Percentiles rank a stretch among this genome's conserved stretches.
These are phyloP conservation scores for Trichogramma dendrolimi DNA, from an alignment of 2,888 invertebrate genomes.

Conservation along the genomic window DNA sequence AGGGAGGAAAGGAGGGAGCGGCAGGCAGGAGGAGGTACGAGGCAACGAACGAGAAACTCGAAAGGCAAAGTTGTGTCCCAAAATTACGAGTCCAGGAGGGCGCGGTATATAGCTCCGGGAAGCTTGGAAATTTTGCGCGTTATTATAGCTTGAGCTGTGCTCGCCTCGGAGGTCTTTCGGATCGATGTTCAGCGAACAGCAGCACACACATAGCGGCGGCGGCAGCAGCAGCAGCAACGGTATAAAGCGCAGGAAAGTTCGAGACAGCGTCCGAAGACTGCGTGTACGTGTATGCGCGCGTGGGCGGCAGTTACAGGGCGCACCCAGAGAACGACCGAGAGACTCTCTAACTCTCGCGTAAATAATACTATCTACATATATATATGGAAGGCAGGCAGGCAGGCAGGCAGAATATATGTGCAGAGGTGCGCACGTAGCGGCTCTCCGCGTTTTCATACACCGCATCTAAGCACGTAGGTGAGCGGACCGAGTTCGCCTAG, in stretches of 20 bases:
- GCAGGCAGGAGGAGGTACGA: too few relatives aligned
- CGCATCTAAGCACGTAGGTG: too few relatives aligned
- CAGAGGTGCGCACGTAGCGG: too few relatives aligned
- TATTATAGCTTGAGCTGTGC: conserved; percentile 20
- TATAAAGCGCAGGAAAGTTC: conserved; percentile 22
- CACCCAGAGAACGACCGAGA: not conserved
- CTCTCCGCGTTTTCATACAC: too few relatives aligned
- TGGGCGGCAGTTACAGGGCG: not conserved
- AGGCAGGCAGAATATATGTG: too few relatives aligned
- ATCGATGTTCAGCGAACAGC: too few relatives aligned
- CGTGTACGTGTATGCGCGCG: not conserved
- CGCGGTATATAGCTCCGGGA: not conserved
- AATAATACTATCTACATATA: too few relatives aligned
- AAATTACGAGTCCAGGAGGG: not conserved
- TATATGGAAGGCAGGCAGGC: too few relatives aligned
- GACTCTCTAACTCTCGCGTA: not conserved
- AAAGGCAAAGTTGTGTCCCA: too few relatives aligned
- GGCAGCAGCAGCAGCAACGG: conserved; percentile 17
- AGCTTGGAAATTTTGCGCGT: conserved; percentile 20
- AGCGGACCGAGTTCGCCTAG: too few relatives aligned
- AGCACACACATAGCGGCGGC: not conserved
- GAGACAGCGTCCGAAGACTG: conserved; percentile 34
- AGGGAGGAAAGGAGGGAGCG: too few relatives aligned
- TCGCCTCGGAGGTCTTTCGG: not conserved
- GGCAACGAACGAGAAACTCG: too few relatives aligned